Base-by-base conservation (phyloP, 2,888 invertebrate species). In the Athalia circularis region DNA sequence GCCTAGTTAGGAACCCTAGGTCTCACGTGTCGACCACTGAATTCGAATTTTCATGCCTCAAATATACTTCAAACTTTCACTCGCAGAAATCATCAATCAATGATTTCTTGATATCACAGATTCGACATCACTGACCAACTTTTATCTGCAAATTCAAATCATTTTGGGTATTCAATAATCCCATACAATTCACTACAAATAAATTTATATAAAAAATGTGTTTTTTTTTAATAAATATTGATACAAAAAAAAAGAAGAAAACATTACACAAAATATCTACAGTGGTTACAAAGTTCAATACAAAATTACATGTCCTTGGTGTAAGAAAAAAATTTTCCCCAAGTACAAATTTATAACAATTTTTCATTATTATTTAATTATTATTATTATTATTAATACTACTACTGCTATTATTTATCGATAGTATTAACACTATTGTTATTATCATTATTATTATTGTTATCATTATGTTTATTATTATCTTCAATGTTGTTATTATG, bases 221-320 rank as follows among this genome's bases (percentile, higher is more conserved):
- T 85, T 88, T 57, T 72, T 29, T 65, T 65, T 88, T 88, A 88
- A 88, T 88, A 88, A 88, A 88, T 88, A 88, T 86, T 83, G 84
- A 87, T 88, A 86, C 84, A 87, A 88, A 88, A 29, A 29, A 29
- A 29, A 29, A 29, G 29, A 29, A 29, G n/a, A 29, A 88, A 86
- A 86, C 85, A 83, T 86, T 87, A 88, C 87, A 87, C 83, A 88
- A 86, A 86, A 87, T 88, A 88, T 88, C 87, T 88, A 88, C 88
- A 88, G 82, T 83, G 86, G 80, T 87, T 88, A 88, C 87, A 88
- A 88, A 88, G 85, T 79, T 82, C 80, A 82, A 85, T 88, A 88
- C 83, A 88, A 88, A 88, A 88, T 88, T 88, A 88, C 87, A 87
- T 85, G 81, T 82, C 85, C 85, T 82, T 82, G 81, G 83, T 82